Evolutionary conservation across 2,797 vertebrate species (phyloP).

Genomic region (Clarias pachynema): DNA sequence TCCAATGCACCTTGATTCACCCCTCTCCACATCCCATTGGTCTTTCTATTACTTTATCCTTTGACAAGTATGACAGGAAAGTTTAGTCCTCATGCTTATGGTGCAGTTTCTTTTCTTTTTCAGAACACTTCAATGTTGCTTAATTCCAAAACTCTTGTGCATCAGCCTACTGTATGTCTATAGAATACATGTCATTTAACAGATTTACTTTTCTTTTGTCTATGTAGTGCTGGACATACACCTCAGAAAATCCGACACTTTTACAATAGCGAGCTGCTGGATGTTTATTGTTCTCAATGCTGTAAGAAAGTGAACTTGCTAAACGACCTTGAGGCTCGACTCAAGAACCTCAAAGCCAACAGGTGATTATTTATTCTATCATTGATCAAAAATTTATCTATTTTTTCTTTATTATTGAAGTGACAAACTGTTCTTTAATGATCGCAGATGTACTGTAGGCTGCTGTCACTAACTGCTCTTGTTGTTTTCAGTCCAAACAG

Average conservation of each 20-base stretch:
- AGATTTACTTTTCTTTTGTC: neutral
- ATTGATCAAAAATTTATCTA: neutral
- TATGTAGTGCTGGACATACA: constrained; percentile 90
- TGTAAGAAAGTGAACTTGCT: constrained; percentile 97
- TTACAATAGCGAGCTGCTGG: constrained; percentile 85
- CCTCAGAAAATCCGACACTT: constrained; percentile 87
- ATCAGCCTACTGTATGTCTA: neutral
- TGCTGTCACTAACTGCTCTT: constrained; percentile 3
- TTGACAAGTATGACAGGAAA: neutral
- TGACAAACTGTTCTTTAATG: neutral
- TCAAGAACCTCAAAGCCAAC: constrained; percentile 93
- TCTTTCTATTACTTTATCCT: neutral
- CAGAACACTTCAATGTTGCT: neutral
- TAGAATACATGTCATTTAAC: too few relatives aligned
- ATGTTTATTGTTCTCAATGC: constrained; percentile 97
- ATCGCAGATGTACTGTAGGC: neutral
- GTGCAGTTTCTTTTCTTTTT: neutral
- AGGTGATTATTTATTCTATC: constrained; percentile 74
- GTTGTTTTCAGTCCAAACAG: constrained; percentile 84
- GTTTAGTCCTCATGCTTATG: neutral
- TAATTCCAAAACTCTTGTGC: neutral
- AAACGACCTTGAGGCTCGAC: constrained; percentile 93
- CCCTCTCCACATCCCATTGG: neutral
- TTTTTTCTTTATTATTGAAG: neutral
- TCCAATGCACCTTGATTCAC: neutral